Conservation (phyloP, 2,888 invertebrate species). For the Oscheius sp. region DNA sequence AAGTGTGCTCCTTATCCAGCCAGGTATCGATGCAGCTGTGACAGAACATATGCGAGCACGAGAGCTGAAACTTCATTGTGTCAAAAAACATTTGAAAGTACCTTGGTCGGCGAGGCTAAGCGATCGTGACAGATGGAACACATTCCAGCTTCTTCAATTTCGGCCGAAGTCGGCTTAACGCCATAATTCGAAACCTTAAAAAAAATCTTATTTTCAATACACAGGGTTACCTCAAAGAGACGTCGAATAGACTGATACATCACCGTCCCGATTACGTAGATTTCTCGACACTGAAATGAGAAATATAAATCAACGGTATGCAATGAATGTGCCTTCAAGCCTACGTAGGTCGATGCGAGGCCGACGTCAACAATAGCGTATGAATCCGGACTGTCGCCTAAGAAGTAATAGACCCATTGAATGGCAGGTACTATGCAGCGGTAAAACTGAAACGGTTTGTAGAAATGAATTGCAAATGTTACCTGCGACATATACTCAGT, state of each 20-base stretch:
- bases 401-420: conserved; percentile 28
- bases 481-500: conserved; percentile 43
- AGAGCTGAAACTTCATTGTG: conserved; percentile 50
- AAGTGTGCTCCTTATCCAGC: conserved; percentile 63
- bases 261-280: background rate
- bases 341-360: background rate
- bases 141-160: conserved; percentile 15
- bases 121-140: conserved; percentile 38
- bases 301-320: background rate
- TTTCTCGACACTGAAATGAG: conserved; percentile 22
- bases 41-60: conserved; percentile 68
- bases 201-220: background rate
- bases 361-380: background rate
- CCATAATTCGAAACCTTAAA: conserved; percentile 34
- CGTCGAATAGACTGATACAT: conserved; percentile 2
- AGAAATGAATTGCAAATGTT: background rate
- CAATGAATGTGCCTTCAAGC: background rate
- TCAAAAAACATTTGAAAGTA: background rate
- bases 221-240: conserved; percentile 14
- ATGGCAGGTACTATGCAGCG: conserved; percentile 6
- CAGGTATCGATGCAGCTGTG: conserved; percentile 66
- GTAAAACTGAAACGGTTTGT: conserved; percentile 22
- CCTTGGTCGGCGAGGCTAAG: conserved; percentile 27
- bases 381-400: conserved; percentile 3
- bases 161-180: conserved; percentile 18